Base-by-base conservation (phyloP, 2,888 invertebrate genomes). In the Nomada hirtipes region DNA sequence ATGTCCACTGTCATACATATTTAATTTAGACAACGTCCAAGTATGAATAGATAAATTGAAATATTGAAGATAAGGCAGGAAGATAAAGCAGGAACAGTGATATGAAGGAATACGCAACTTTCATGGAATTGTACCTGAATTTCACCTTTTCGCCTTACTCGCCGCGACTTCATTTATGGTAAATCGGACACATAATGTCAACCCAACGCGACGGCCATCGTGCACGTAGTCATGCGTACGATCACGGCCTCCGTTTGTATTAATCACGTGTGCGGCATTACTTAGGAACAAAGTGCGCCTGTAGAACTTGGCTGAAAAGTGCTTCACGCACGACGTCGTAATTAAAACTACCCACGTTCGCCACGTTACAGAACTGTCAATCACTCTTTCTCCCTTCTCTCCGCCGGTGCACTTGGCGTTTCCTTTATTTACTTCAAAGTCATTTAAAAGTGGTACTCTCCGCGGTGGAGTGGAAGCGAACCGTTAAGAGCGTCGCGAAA, bases 401-500 rank as follows among this genome's bases (percentile, higher is more conserved):
- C 9, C n/a, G 11, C 13, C 42, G 36, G 36, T 15, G 52, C 18
- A 42, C 55, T 11, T 26, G n/a, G n/a, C 4, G 71, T 67, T 80
- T 72, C 79, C 72, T 80, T 80, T 67, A 50, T 65, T 68, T 42
- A 26, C 72, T 55, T 60, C 65, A 72, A 80, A 72, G 72, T 72
- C 72, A 67, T 55, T 68, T 67, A 80, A 72, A 80, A 80, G 80
- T 68, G 80, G 65, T 50, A 50, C 61, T 63, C 50, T 50, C 36
- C n/a, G 76, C 44, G 52, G 44, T 20, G 61, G 20, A 67, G 55
- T 44, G 55, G 20, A 52, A 80, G 50, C 72, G 67, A 72, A 52
- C 59, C 79, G 81, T 67, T n/a, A 50, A 61, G 57, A 73, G 72
- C 82, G 73, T 71, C 50, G 71, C 71, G 71, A 73, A 69, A 72